Percentiles rank a stretch among this genome's conserved stretches.
These are phyloP conservation scores for Calosoma granatense DNA, from an alignment of 1,140 invertebrate genomes.

Conservation along the genomic window DNA sequence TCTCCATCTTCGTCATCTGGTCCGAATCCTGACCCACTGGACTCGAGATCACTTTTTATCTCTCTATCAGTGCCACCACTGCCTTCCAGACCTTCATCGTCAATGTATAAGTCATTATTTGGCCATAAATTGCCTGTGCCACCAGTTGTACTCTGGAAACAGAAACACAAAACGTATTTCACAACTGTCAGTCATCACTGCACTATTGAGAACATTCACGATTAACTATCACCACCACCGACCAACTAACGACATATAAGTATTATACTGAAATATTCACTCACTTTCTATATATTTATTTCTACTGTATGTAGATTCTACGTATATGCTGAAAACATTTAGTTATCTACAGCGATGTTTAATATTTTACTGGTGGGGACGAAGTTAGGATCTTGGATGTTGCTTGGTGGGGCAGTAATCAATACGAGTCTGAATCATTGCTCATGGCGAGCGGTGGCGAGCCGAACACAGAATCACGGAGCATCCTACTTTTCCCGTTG, in stretches of 20 bases:
- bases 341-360: not conserved
- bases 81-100: constrained; percentile 38
- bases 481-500: no score
- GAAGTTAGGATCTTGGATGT: not conserved
- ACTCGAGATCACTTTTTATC: constrained; percentile 50
- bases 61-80: constrained; percentile 38
- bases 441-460: not conserved
- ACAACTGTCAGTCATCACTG: no score
- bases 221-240: no score
- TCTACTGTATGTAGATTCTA: no score
- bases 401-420: not conserved
- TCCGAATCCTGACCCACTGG: constrained; percentile 57
- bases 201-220: no score
- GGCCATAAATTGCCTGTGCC: not conserved
- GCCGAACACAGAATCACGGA: no score
- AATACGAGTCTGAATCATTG: not conserved
- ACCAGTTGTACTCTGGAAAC: not conserved
- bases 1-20: constrained; percentile 53
- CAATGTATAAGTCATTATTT: constrained; percentile 35
- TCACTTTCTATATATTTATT: no score
- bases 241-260: no score
- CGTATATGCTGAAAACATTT: no score
- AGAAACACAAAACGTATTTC: no score
- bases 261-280: no score
- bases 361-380: not conserved